Evolutionary conservation across 1,140 invertebrate genomes (phyloP), one percentile per base, ranked within the genome.

Genomic region (Diplogasteroides magnus): DNA sequence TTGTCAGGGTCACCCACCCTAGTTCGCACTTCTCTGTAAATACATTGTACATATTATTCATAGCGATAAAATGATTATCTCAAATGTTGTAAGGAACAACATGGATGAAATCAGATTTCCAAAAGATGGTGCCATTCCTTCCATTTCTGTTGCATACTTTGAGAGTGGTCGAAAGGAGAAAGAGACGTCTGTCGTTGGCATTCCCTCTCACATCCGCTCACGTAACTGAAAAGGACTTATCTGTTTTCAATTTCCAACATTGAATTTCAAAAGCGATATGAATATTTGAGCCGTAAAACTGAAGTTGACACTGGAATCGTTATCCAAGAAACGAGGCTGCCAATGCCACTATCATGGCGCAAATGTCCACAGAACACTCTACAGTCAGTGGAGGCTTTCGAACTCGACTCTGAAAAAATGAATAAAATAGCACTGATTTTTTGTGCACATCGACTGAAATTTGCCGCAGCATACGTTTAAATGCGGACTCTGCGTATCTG

Each of bases 381-480:
- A n/a, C n/a, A n/a, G n/a, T n/a, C n/a, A n/a, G n/a, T n/a, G n/a
- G n/a, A n/a, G n/a, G n/a, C n/a, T n/a, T n/a, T n/a, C n/a, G n/a
- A n/a, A n/a, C n/a, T n/a, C n/a, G n/a, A n/a, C 19, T 31, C 28
- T 13, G 23, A 19, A 19, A 28, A 63, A 25, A 28, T 19, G 6
- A 23, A n/a, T n/a, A n/a, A n/a, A n/a, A n/a, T n/a, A n/a, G n/a
- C n/a, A 65, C 64, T 31, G 31, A 14, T 23, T 65, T 27, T 48
- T 56, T 62, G 31, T 71, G 69, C 2, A 65, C 27, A 58, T 60
- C 28, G 14, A 58, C 55, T 57, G 61, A 64, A 31, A 71, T 58
- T 55, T 71, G 63, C 28, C 63, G 48, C 48, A 71, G 64, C 15
- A 71, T 57, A 65, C 62, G 27, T 56, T 71, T 63, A 26, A 64